Percentiles rank a stretch among this genome's conserved stretches.
Evolutionary conservation across 2,797 vertebrate genomes (phyloP).

Genomic region (Gymnocypris eckloni): DNA sequence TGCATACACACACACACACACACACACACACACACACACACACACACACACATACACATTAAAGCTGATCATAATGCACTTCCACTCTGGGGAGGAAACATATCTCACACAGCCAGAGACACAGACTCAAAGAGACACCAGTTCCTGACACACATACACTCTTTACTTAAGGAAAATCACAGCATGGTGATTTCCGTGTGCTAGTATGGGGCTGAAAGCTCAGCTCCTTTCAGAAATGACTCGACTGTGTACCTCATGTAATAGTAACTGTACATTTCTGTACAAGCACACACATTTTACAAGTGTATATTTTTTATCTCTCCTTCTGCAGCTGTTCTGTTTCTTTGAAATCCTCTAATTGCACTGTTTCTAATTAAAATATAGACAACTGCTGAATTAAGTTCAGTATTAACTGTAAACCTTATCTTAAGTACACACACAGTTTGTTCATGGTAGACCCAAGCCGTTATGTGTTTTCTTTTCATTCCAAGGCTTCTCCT

Average conservation of each 20-base stretch:
- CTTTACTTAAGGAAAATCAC: conserved; percentile 48
- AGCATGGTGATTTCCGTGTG: conserved; percentile 41
- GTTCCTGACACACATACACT: conserved; percentile 53
- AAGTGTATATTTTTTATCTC: conserved; percentile 29
- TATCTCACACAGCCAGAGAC: conserved; percentile 56
- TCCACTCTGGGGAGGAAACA: conserved; percentile 55
- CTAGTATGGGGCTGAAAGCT: conserved; percentile 12
- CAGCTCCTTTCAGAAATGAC: conserved; percentile 44
- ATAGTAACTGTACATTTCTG: conserved; percentile 46
- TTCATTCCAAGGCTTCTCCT: conserved; percentile 33
- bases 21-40: background rate
- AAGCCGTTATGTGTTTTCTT: conserved; percentile 11
- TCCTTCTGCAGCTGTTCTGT: conserved; percentile 13
- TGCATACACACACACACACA: conserved; percentile 6
- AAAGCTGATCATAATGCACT: conserved; percentile 50
- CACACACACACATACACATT: background rate
- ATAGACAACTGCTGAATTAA: background rate
- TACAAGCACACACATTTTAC: background rate
- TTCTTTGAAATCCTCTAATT: conserved; percentile 48
- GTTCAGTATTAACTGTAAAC: background rate
- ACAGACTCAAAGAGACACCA: conserved; percentile 55
- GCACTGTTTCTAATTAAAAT: background rate
- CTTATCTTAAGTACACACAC: conserved; percentile 17
- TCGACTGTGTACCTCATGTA: conserved; percentile 28
- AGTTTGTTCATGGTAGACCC: background rate